Conservation (phyloP, 2,113 vertebrate species). For the Dipodomys merriami region DNA sequence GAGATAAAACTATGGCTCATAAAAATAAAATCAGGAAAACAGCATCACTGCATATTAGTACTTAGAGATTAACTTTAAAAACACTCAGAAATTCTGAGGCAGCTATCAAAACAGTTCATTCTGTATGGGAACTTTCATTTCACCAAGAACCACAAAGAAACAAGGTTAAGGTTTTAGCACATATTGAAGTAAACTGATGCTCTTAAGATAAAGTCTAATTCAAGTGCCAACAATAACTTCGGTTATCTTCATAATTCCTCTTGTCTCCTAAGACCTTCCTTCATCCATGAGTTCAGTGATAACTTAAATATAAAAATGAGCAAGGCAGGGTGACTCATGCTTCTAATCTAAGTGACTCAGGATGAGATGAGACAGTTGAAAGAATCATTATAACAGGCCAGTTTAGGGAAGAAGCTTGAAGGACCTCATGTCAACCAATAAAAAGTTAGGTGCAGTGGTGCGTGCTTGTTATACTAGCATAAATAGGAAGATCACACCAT, state of each 20-base stretch:
- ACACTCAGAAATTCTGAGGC: constrained; percentile 29
- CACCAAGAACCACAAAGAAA: constrained; percentile 25
- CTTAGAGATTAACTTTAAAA: constrained; percentile 64
- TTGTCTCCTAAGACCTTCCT: neutral
- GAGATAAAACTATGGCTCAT: constrained; percentile 68
- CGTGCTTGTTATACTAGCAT: no score
- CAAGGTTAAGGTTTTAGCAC: constrained; percentile 11
- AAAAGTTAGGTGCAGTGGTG: no score
- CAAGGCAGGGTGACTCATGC: no score
- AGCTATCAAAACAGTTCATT: constrained; percentile 9
- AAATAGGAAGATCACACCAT: no score
- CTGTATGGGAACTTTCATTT: neutral
- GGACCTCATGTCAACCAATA: no score
- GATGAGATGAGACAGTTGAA: no score
- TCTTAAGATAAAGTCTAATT: constrained; percentile 51
- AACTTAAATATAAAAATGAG: neutral
- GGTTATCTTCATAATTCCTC: neutral
- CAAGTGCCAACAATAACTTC: constrained; percentile 27
- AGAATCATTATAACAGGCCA: no score
- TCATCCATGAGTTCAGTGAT: neutral
- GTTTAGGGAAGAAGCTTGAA: no score
- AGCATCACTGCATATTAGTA: constrained; percentile 58
- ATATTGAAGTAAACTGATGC: constrained; percentile 20
- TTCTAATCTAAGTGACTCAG: no score
- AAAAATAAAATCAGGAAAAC: constrained; percentile 81